Percentiles rank a stretch among this genome's conserved stretches.
phyloP scores from a whole-genome alignment of 1,140 invertebrate species.

The Ctenoplectra terminalis region DNA sequence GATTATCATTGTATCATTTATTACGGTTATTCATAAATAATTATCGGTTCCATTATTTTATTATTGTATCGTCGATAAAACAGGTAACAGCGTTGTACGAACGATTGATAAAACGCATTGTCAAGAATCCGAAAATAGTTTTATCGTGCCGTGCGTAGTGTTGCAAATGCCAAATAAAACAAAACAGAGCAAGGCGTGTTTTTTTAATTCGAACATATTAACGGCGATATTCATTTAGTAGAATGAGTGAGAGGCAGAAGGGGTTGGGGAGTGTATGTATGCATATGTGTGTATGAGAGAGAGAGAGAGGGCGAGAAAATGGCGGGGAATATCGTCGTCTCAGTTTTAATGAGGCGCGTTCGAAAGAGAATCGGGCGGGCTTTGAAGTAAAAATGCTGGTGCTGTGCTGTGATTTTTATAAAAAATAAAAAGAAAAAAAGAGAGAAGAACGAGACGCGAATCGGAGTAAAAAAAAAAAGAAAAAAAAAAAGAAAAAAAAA shows the following conservation, averaged over 20 bases:
- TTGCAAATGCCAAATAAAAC: constrained; percentile 77
- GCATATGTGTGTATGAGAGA: background rate
- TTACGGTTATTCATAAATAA: constrained; percentile 72
- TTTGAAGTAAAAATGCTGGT: constrained; percentile 80
- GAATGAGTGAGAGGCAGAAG: background rate
- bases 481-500: constrained; percentile 27
- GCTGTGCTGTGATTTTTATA: constrained; percentile 82
- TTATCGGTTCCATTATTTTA: constrained; percentile 73
- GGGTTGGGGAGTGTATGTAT: background rate
- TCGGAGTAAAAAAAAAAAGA: constrained; percentile 50
- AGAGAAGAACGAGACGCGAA: constrained; percentile 31
- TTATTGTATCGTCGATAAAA: constrained; percentile 62
- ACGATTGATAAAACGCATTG: constrained; percentile 46
- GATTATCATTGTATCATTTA: constrained; percentile 69
- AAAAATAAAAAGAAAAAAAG: constrained; percentile 66
- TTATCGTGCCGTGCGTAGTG: constrained; percentile 69
- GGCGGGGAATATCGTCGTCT: constrained; percentile 57
- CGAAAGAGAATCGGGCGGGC: constrained; percentile 73
- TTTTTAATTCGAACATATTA: constrained; percentile 42
- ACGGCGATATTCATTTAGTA: constrained; percentile 58
- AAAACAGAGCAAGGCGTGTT: constrained; percentile 51
- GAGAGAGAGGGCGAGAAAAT: background rate
- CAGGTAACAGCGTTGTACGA: constrained; percentile 50
- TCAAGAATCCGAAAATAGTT: constrained; percentile 53
- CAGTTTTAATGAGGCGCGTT: constrained; percentile 77